phyloP scores from a whole-genome alignment of 2,888 invertebrate genomes.

The Chromoteleia sp. region DNA sequence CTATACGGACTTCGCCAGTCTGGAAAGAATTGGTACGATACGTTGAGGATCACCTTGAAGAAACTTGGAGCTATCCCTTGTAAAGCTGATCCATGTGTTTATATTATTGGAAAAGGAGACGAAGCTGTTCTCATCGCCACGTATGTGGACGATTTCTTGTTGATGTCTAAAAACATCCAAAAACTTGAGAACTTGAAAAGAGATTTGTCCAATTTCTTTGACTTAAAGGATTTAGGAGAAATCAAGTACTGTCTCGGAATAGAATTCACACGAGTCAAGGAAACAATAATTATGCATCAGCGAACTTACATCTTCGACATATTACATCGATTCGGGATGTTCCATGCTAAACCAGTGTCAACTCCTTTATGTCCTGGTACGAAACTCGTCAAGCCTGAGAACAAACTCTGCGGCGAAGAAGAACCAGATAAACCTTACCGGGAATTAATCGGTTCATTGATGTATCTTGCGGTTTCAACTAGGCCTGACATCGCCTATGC shows the following conservation, averaged over 20 bases:
- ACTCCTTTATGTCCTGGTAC: not conserved
- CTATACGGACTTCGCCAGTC: constrained; percentile 37
- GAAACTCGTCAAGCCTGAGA: not conserved
- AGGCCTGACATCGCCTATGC: not conserved
- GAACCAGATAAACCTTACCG: not conserved
- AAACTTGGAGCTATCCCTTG: not conserved
- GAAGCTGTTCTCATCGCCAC: not conserved
- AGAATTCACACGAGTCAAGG: not conserved
- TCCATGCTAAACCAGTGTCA: constrained; percentile 23
- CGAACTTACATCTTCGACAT: constrained; percentile 70
- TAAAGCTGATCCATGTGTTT: not conserved
- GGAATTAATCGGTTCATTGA: not conserved
- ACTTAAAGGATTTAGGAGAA: not conserved
- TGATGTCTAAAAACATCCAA: too few relatives aligned
- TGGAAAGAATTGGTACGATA: constrained; percentile 5
- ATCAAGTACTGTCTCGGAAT: not conserved
- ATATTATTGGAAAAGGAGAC: not conserved
- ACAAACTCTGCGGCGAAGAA: too few relatives aligned
- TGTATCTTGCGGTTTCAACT: not conserved
- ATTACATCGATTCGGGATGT: constrained; percentile 73
- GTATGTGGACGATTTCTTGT: not conserved
- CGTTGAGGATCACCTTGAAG: not conserved
- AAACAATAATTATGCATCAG: not conserved
- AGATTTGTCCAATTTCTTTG: not conserved
- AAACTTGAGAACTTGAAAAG: too few relatives aligned